A percentile compares a stretch with the other conserved stretches of the same genome.
phyloP scores from a whole-genome alignment of 2,797 vertebrate species.

The Trichosurus vulpecula region DNA sequence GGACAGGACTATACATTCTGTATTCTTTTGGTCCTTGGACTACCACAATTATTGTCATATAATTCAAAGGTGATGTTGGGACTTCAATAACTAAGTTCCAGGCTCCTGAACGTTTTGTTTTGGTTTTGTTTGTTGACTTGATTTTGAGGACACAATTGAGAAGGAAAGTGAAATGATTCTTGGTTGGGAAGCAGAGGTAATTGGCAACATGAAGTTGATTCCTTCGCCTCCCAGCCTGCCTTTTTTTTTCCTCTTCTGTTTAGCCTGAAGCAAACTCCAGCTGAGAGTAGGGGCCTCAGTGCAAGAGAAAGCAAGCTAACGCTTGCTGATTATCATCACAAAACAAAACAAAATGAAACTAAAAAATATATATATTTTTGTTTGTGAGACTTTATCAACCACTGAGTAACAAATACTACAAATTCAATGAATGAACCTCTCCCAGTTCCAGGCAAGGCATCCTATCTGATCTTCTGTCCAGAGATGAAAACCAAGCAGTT shows the following conservation, averaged over 20 bases:
- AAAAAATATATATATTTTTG: slow-evolving; percentile 20
- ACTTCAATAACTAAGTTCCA: neutral
- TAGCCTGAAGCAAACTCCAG: slow-evolving; percentile 58
- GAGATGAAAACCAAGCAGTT: neutral
- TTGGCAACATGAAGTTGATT: neutral
- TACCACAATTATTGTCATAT: neutral
- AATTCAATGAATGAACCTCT: neutral
- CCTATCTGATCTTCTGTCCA: neutral
- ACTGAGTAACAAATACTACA: neutral
- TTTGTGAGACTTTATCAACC: slow-evolving; percentile 19
- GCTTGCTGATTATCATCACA: slow-evolving; percentile 40
- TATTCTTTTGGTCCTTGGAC: slow-evolving; percentile 6
- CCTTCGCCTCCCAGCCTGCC: neutral
- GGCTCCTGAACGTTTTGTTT: neutral
- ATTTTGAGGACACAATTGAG: neutral
- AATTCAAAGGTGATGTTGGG: slow-evolving; percentile 10
- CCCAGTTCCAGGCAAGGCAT: neutral
- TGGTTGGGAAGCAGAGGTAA: slow-evolving; percentile 49
- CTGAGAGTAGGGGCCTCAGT: neutral
- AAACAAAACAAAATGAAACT: neutral
- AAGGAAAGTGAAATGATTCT: slow-evolving; percentile 10
- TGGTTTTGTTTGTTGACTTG: neutral
- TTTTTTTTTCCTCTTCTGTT: slow-evolving; percentile 3
- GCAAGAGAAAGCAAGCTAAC: slow-evolving; percentile 22
- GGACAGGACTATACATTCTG: neutral